phyloP scores from a whole-genome alignment of 1,140 invertebrate genomes.

The Caenorhabditis brenneri region DNA sequence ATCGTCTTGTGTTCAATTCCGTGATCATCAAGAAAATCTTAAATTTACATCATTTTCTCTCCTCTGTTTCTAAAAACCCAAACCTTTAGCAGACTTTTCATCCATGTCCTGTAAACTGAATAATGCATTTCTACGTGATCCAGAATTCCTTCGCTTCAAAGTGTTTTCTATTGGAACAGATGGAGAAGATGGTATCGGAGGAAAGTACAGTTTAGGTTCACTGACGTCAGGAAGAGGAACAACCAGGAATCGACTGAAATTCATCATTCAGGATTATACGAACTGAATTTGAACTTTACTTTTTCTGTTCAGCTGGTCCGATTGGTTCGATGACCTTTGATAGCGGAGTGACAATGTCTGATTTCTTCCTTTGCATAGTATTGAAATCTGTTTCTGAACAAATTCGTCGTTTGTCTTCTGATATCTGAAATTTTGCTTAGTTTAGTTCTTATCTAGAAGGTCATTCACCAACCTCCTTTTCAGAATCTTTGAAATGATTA shows the following conservation, averaged over 20 bases:
- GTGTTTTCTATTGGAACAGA: not conserved
- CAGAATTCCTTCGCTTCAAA: conserved; percentile 22
- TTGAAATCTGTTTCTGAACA: conserved; percentile 4
- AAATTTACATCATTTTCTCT: not conserved
- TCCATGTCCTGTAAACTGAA: conserved; percentile 26
- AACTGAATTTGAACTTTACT: not conserved
- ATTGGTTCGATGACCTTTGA: conserved; percentile 1
- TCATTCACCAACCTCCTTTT: conserved; percentile 40
- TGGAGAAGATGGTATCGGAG: not conserved
- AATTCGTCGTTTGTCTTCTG: conserved; percentile 22
- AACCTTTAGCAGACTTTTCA: conserved; percentile 28
- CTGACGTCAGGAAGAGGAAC: conserved; percentile 30
- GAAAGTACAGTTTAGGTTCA: conserved; percentile 1
- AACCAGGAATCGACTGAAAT: conserved; percentile 31
- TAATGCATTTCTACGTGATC: conserved; percentile 8
- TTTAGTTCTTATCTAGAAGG: not conserved
- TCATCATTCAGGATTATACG: not conserved
- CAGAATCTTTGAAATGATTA: conserved; percentile 62
- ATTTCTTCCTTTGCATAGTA: conserved; percentile 6
- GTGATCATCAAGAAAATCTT: conserved; percentile 30
- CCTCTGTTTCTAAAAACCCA: not conserved
- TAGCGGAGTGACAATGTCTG: not conserved
- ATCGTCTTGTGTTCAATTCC: conserved; percentile 41
- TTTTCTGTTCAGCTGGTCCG: conserved; percentile 11
- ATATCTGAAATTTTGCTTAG: not conserved